Evolutionary conservation across 2,797 vertebrate genomes (phyloP), one percentile per base, ranked within the genome.

Genomic region (Smutsia gigantea): DNA sequence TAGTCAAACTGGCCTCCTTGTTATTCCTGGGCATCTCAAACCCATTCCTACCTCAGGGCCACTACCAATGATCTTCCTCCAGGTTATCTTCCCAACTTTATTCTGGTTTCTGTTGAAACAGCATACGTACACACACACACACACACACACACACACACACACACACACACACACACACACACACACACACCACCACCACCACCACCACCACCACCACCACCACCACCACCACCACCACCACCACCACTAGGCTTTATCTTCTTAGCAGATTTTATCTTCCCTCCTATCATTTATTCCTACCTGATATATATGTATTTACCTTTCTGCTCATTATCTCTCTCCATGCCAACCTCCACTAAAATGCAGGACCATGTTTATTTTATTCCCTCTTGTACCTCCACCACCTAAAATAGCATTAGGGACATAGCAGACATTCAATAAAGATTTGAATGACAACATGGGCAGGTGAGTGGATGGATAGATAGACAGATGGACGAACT

Each of bases 71-170:
- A 29, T 39, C 64, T 31, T 23, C 21, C 15, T 46, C 61, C 13
- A 23, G 34, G 21, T 69, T 34, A 72, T n/a, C 61, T 46, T 19
- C 61, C 69, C 6, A 17, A 55, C 21, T 83, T 83, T 17, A n/a
- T 37, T 23, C 57, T 34, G 27, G 55, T 15, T 81, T 77, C 77
- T 66, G 23, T 19, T 90, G 17, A 49, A 59, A 46, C 7, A 59
- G 5, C 2, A 7, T 1, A 1, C 4, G 0, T 2, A 18, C 13
- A 1, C 4, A 7, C 3, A 5, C 19, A 6, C 12, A 2, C 13
- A 2, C 34, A 1, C 2, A 25, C 15, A 4, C 37, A 3, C 34
- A 12, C 64, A 25, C 27, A 19, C 13, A 12, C 18, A 23, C 23
- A 13, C 25, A 17, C 42, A n/a, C n/a, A n/a, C n/a, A n/a, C n/a